Conservation (phyloP, 2,888 invertebrate species). For the Dexiosoma caninum region DNA sequence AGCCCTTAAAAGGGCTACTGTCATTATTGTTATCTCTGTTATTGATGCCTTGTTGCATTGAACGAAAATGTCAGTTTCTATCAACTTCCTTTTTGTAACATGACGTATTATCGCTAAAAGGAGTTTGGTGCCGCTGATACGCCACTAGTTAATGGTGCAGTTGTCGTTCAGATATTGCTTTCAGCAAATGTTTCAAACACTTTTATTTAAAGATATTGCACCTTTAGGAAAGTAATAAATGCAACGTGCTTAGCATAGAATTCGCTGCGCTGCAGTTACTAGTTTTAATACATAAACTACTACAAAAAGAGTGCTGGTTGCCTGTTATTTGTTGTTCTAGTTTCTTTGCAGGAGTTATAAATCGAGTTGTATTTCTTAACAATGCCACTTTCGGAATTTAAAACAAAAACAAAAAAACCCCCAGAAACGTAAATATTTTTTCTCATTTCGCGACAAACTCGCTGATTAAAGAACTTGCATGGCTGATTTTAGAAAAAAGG, state of each 20-base stretch:
- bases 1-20: too few species aligned
- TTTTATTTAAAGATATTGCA: constrained; percentile 14
- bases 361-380: neutral
- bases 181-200: constrained; percentile 26
- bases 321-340: neutral
- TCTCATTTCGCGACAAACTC: constrained; percentile 2
- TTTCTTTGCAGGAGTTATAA: neutral
- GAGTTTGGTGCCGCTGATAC: neutral
- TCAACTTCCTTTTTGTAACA: too few species aligned
- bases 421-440: too few species aligned
- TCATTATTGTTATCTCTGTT: too few species aligned
- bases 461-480: constrained; percentile 46
- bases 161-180: neutral
- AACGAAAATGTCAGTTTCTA: neutral
- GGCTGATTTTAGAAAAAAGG: constrained; percentile 8
- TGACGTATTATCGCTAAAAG: neutral
- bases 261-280: constrained; percentile 12
- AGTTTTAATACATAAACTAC: neutral
- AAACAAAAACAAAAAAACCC: neutral
- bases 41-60: neutral
- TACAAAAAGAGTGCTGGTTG: neutral
- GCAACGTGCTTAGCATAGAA: constrained; percentile 40
- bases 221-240: constrained; percentile 48
- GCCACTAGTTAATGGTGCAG: neutral
- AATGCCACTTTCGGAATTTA: neutral